These are phyloP conservation scores for Uloborus diversus DNA, from an alignment of 1,140 invertebrate genomes.

Conservation along the genomic window DNA sequence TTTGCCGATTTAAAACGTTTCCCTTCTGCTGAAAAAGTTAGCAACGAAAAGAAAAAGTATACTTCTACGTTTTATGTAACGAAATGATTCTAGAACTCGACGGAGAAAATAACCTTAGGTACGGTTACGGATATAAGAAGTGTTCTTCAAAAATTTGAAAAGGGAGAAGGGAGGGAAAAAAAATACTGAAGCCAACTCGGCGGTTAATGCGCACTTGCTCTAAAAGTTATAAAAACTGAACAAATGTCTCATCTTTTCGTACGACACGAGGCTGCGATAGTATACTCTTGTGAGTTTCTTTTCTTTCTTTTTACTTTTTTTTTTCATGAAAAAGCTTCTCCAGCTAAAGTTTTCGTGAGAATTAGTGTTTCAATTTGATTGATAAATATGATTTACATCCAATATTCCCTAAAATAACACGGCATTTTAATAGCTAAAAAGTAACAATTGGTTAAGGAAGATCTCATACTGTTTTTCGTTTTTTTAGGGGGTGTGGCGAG, in stretches of 20 bases:
- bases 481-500: too few species aligned
- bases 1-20: slow-evolving; percentile 17
- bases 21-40: slow-evolving; percentile 6
- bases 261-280: neutral
- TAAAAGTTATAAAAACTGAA: neutral
- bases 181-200: neutral
- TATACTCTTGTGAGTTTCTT: neutral
- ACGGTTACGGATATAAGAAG: slow-evolving; percentile 16
- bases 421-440: too few species aligned
- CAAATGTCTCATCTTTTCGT: too few species aligned
- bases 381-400: too few species aligned
- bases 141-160: too few species aligned
- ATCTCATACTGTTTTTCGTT: too few species aligned
- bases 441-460: too few species aligned
- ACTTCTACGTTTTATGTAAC: slow-evolving; percentile 20
- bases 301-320: neutral
- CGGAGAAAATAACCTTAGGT: slow-evolving; percentile 35
- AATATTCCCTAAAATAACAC: too few species aligned
- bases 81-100: neutral
- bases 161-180: neutral
- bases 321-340: neutral
- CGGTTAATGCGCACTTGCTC: slow-evolving; percentile 22
- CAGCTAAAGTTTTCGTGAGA: too few species aligned
- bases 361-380: too few species aligned
- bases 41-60: slow-evolving; percentile 21